Evolutionary conservation across 2,888 invertebrate species (phyloP).

Genomic region (Agonum fuliginosum): DNA sequence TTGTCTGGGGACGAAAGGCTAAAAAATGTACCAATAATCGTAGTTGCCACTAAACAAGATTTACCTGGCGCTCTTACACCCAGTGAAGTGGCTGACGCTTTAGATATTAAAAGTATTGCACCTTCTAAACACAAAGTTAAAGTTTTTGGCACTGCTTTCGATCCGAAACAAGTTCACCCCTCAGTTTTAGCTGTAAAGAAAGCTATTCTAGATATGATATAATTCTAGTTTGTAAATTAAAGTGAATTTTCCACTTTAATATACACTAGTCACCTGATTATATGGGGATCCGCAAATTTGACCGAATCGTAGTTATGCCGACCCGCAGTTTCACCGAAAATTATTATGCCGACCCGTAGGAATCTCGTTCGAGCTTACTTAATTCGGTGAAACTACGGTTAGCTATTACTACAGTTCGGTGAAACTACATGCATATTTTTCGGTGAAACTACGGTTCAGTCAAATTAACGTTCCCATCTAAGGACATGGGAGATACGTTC

Average conservation of each 20-base stretch:
- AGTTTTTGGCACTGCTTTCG: slow-evolving; percentile 66
- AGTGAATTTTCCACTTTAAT: slow-evolving; percentile 15
- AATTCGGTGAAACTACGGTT: too few species aligned
- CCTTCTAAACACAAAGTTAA: slow-evolving; percentile 70
- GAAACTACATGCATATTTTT: too few species aligned
- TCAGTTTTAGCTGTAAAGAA: slow-evolving; percentile 46
- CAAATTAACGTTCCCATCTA: too few species aligned
- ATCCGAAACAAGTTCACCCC: slow-evolving; percentile 50
- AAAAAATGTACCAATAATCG: slow-evolving; percentile 70
- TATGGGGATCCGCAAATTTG: too few species aligned
- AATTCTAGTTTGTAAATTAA: background rate
- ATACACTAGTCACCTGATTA: slow-evolving; percentile 18
- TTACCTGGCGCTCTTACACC: slow-evolving; percentile 67
- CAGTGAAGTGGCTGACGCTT: slow-evolving; percentile 69
- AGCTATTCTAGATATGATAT: slow-evolving; percentile 50
- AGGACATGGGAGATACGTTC: too few species aligned
- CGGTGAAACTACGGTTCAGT: too few species aligned
- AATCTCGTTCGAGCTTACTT: too few species aligned
- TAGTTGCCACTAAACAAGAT: slow-evolving; percentile 72
- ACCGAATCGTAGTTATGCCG: too few species aligned
- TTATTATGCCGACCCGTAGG: too few species aligned
- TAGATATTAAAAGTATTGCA: slow-evolving; percentile 70
- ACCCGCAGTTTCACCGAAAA: too few species aligned
- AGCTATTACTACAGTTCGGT: too few species aligned
- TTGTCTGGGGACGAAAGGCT: slow-evolving; percentile 70